Conservation (phyloP, 37 sponge, comb jelly and placozoan genomes). For the Beroe ovata region DNA sequence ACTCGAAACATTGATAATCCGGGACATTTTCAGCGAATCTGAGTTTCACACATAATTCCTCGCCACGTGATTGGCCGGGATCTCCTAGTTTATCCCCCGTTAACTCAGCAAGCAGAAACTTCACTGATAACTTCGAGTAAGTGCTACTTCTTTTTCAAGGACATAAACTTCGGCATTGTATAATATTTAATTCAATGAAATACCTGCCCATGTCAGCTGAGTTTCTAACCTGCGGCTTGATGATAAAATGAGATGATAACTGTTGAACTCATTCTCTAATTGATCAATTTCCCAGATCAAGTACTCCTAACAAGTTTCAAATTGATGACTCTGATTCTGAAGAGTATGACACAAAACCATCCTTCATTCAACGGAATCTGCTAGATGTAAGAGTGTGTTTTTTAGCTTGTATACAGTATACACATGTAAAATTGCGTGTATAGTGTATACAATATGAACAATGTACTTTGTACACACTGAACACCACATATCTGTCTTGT, state of each 20-base stretch:
- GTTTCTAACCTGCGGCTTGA: too few species aligned
- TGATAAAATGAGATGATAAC: background rate
- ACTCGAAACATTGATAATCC: too few species aligned
- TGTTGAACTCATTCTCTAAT: background rate
- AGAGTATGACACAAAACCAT: background rate
- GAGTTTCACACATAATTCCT: background rate
- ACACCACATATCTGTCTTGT: too few species aligned
- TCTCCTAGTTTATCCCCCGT: constrained; percentile 14
- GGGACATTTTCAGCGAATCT: constrained; percentile 10
- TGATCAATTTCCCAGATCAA: background rate
- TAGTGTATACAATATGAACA: too few species aligned
- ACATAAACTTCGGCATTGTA: too few species aligned
- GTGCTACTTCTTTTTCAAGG: too few species aligned
- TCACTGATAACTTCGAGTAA: constrained; percentile 34
- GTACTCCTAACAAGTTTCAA: constrained; percentile 18
- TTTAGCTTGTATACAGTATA: too few species aligned
- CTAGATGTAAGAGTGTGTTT: background rate
- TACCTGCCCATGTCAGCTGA: too few species aligned
- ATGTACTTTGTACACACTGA: too few species aligned
- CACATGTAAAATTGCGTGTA: too few species aligned
- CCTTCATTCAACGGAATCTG: background rate
- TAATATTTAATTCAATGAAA: too few species aligned
- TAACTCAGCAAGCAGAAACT: background rate
- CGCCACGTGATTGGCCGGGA: constrained; percentile 4
- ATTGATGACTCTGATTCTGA: constrained; percentile 31